Percentiles rank a stretch among this genome's conserved stretches.
phyloP scores from a whole-genome alignment of 2,797 vertebrate species.

The Calcarius lapponicus region DNA sequence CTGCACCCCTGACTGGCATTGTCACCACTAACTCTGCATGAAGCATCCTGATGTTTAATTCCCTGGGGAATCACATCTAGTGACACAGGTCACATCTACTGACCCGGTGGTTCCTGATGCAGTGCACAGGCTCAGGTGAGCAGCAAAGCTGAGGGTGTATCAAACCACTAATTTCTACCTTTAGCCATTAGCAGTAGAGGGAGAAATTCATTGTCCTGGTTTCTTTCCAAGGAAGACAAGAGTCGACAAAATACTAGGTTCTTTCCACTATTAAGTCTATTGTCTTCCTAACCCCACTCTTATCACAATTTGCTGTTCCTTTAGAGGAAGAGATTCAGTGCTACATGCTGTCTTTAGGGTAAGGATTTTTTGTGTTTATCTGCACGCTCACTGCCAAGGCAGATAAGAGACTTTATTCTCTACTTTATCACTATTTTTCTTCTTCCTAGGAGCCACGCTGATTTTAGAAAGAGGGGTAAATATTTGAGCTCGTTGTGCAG shows the following conservation, averaged over 20 bases:
- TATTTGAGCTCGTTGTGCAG: constrained; percentile 5
- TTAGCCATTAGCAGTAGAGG: neutral
- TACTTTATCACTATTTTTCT: constrained; percentile 24
- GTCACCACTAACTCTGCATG: neutral
- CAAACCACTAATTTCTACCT: neutral
- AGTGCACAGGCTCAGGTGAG: neutral
- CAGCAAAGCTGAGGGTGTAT: neutral
- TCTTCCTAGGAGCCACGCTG: neutral
- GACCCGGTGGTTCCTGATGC: neutral
- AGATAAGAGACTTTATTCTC: constrained; percentile 45
- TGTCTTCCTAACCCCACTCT: neutral
- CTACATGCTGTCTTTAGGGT: neutral
- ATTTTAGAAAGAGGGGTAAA: constrained; percentile 26
- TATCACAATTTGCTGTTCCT: neutral
- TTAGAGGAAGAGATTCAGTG: neutral
- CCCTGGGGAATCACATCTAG: neutral
- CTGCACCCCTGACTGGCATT: neutral
- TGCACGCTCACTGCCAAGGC: neutral
- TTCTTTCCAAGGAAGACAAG: neutral
- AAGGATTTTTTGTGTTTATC: constrained; percentile 38
- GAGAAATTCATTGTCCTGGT: neutral
- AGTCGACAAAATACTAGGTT: neutral
- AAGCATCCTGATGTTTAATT: neutral
- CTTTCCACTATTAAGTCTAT: neutral
- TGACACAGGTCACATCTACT: too few relatives aligned